Conservation (phyloP, 2,888 invertebrate genomes). For the Rhagonycha lutea region DNA sequence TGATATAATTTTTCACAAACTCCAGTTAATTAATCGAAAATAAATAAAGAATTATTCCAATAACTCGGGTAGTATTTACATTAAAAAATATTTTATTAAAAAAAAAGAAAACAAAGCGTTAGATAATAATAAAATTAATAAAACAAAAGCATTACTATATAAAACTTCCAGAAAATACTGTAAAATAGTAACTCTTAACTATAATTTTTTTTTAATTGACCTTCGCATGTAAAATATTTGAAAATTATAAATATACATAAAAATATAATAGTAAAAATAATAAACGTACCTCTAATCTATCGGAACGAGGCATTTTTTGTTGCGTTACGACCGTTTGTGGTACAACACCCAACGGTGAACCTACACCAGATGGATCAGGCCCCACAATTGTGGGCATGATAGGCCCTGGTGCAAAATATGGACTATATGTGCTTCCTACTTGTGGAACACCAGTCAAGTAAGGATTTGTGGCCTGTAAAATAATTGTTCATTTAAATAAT, state of each 20-base stretch:
- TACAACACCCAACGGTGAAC: constrained; percentile 81
- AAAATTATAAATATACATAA: constrained; percentile 14
- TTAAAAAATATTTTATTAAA: neutral
- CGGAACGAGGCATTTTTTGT: constrained; percentile 93
- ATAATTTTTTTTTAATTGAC: neutral
- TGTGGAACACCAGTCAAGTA: constrained; percentile 91
- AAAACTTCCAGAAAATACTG: constrained; percentile 4
- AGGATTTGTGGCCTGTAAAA: constrained; percentile 79
- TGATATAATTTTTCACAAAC: neutral
- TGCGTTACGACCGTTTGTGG: constrained; percentile 85
- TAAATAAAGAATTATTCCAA: neutral
- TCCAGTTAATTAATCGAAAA: neutral
- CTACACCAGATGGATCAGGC: constrained; percentile 80
- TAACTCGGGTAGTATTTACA: neutral
- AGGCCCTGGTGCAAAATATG: constrained; percentile 86
- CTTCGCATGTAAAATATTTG: constrained; percentile 10
- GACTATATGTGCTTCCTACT: constrained; percentile 87
- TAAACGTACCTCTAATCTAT: constrained; percentile 89
- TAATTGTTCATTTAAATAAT: neutral
- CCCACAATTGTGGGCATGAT: constrained; percentile 90
- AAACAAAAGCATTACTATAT: neutral
- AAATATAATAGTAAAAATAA: constrained; percentile 26
- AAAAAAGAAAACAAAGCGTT: neutral
- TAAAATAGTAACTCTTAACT: constrained; percentile 2
- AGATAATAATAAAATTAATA: neutral